Conservation (phyloP, 1,140 invertebrate genomes). For the Trichonephila inaurata region DNA sequence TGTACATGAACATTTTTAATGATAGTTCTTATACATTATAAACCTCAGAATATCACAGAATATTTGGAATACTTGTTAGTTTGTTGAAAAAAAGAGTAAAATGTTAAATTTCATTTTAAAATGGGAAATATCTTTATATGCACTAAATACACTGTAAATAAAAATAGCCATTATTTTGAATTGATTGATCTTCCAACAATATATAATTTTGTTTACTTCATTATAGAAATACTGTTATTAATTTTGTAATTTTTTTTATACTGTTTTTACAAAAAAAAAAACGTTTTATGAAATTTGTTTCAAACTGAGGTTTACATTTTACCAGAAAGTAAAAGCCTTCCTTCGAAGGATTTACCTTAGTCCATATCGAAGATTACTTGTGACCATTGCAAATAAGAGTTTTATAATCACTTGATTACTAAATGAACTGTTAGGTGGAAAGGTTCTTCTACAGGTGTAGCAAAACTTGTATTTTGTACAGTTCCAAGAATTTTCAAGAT, state of each 20-base stretch:
- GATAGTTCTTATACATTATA: constrained; percentile 17
- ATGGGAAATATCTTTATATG: too few relatives aligned
- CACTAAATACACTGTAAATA: too few relatives aligned
- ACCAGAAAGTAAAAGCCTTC: not conserved
- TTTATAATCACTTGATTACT: constrained; percentile 49
- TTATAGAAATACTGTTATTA: too few relatives aligned
- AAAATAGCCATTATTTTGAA: too few relatives aligned
- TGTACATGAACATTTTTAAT: constrained; percentile 33
- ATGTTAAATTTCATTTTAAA: too few relatives aligned
- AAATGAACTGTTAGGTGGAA: constrained; percentile 70
- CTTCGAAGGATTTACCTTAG: not conserved
- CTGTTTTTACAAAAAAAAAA: not conserved
- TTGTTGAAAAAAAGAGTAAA: not conserved
- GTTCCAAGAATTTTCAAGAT: constrained; percentile 62
- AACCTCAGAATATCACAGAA: constrained; percentile 55
- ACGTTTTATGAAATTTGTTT: not conserved
- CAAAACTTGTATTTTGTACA: constrained; percentile 48
- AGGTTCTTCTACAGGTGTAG: constrained; percentile 8
- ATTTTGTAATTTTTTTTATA: too few relatives aligned
- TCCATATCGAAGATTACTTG: not conserved
- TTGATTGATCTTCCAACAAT: too few relatives aligned
- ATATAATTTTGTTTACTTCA: too few relatives aligned
- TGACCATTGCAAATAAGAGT: not conserved
- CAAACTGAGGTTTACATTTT: constrained; percentile 7
- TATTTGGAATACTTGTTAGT: constrained; percentile 42